Evolutionary conservation across 1,140 invertebrate species (phyloP), one percentile per base, ranked within the genome.

Genomic region (Nasonia longicornis): DNA sequence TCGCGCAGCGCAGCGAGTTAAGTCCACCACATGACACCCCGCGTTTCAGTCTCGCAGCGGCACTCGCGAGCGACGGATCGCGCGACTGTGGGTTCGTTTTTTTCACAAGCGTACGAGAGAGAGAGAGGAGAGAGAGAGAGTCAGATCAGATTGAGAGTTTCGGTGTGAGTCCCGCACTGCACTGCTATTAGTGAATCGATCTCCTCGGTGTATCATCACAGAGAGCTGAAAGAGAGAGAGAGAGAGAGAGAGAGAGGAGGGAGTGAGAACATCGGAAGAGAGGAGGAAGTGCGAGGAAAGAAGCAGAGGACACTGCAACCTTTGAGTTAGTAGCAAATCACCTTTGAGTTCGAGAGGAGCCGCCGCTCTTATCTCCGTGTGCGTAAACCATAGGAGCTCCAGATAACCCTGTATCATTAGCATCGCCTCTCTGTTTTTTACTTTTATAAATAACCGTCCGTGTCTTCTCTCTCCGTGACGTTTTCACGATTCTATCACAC

Each of bases 21-120:
- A 77, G 73, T 63, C 73, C 84, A 84, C 86, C 88, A 90, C 87
- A 90, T 90, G 88, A 87, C 87, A 87, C 87, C 86, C 87, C 86
- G 88, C 87, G 82, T 85, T 89, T 86, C 88, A 90, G 89, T 90
- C 89, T 89, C 88, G 89, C 87, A 89, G 87, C 87, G 88, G 85
- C 85, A 89, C 82, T 89, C 89, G 89, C 86, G 87, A 86, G 86
- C 84, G 85, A 78, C 69, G 70, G 70, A 74, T 79, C 76, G 81
- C 75, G 76, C 35, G 29, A 66, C 22, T 42, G 78, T 79, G 78
- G 16, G n/a, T 80, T 58, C 16, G 38, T 52, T 58, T 75, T 75
- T 63, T 71, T 52, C 42, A 75, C 26, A 64, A 42, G 29, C 31
- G 73, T 52, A 35, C 84, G 29, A 79, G 26, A 45, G 45, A 71